phyloP scores from a whole-genome alignment of 2,888 invertebrate genomes.

The Synergus laeviventris region DNA sequence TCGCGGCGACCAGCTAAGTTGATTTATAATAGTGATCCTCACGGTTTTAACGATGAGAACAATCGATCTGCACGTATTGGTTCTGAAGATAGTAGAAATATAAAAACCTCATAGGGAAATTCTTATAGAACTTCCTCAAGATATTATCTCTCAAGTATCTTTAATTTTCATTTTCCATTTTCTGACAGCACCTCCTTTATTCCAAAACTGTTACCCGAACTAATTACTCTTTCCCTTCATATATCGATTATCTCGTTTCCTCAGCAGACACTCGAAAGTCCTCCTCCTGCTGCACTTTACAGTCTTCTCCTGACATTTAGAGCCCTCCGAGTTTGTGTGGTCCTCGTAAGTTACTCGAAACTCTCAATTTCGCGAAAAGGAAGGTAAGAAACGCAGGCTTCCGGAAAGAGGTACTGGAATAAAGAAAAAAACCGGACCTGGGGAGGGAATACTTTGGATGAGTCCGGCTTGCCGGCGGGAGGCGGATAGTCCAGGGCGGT shows the following conservation, averaged over 20 bases:
- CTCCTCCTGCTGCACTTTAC: constrained; percentile 26
- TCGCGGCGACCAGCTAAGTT: constrained; percentile 34
- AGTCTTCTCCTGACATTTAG: constrained; percentile 30
- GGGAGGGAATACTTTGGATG: constrained; percentile 17
- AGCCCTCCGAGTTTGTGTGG: constrained; percentile 30
- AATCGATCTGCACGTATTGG: constrained; percentile 33
- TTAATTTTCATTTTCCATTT: background rate
- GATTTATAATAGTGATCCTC: constrained; percentile 37
- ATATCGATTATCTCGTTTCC: constrained; percentile 23
- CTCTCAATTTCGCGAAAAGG: constrained; percentile 32
- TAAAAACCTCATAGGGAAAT: background rate
- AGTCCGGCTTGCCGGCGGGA: constrained; percentile 37
- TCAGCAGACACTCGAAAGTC: background rate
- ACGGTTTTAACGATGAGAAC: constrained; percentile 31
- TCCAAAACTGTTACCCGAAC: background rate
- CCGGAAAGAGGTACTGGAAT: constrained; percentile 32
- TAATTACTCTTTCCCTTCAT: background rate
- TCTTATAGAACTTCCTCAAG: background rate
- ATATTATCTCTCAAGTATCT: background rate
- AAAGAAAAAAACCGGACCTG: constrained; percentile 20
- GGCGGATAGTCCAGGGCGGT: constrained; percentile 59
- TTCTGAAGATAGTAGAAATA: background rate
- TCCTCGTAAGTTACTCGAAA: constrained; percentile 36
- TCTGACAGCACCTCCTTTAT: background rate
- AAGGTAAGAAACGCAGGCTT: constrained; percentile 34